Conservation (phyloP, 30 jellyfish, hydroid and myxozoan species). For the Hydractinia echinata region DNA sequence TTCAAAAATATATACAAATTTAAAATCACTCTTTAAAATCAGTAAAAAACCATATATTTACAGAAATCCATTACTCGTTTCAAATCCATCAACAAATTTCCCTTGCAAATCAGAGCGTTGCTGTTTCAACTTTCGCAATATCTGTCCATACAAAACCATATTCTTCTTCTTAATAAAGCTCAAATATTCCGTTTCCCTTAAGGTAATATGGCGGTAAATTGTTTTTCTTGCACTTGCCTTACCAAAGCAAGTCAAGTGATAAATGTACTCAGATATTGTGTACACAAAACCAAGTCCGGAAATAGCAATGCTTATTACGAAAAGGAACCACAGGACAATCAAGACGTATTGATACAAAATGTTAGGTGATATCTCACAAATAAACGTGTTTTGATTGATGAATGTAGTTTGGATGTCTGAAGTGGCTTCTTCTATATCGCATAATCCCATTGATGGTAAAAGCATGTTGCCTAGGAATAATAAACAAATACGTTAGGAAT, state of each 20-base stretch:
- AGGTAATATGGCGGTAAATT: slow-evolving; percentile 15
- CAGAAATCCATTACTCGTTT: slow-evolving; percentile 47
- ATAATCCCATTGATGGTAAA: slow-evolving; percentile 40
- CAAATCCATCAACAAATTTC: slow-evolving; percentile 43
- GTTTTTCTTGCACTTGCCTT: slow-evolving; percentile 21
- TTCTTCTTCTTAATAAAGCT: slow-evolving; percentile 31
- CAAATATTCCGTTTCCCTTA: slow-evolving; percentile 39
- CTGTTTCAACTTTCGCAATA: slow-evolving; percentile 31
- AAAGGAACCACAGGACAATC: slow-evolving; percentile 35
- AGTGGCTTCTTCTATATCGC: slow-evolving; percentile 38
- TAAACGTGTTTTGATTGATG: slow-evolving; percentile 22
- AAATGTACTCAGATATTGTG: slow-evolving; percentile 12
- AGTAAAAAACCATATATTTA: not conserved
- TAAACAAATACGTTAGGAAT: not conserved
- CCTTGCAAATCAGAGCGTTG: slow-evolving; percentile 44
- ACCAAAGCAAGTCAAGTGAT: slow-evolving; percentile 22
- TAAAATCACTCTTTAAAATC: too few species aligned
- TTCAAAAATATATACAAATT: too few species aligned
- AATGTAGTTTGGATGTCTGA: not conserved
- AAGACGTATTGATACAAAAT: slow-evolving; percentile 37
- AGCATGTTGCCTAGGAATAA: slow-evolving; percentile 25
- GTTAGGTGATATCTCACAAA: slow-evolving; percentile 38
- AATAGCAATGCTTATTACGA: slow-evolving; percentile 26
- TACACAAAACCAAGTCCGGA: slow-evolving; percentile 25
- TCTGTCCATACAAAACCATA: slow-evolving; percentile 41